Evolutionary conservation across 2,113 vertebrate genomes (phyloP).

Genomic region (Lagenorhynchus albirostris): DNA sequence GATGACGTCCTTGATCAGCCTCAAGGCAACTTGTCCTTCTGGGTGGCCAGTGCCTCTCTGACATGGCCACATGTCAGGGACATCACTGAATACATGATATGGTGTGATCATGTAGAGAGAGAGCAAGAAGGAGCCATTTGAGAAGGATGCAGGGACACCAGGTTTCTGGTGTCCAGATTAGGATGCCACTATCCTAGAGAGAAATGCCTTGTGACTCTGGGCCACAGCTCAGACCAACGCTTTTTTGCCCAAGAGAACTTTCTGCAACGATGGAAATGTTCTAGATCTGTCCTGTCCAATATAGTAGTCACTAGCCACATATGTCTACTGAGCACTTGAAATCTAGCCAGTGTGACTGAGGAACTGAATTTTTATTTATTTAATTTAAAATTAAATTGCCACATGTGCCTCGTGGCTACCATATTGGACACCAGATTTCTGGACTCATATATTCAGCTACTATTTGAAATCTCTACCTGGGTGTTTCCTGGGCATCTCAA

Average conservation of each 20-base stretch:
- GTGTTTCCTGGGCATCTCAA: not conserved
- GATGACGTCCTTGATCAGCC: not conserved
- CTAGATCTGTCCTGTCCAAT: not conserved
- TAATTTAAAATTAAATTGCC: not conserved
- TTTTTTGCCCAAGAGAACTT: not conserved
- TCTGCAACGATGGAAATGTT: not conserved
- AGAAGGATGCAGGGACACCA: not conserved
- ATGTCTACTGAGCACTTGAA: not conserved
- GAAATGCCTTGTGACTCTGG: not conserved
- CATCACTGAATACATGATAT: not conserved
- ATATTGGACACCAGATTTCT: not conserved
- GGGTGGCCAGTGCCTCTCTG: not conserved
- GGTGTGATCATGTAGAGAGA: not conserved
- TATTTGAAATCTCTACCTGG: not conserved
- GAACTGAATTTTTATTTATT: not conserved
- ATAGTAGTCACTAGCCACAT: not conserved
- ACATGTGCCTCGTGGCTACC: not conserved
- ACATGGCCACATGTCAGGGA: not conserved
- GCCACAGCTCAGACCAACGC: not conserved
- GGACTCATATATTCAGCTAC: not conserved
- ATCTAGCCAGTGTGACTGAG: not conserved
- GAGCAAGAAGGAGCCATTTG: not conserved
- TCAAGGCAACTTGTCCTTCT: not conserved
- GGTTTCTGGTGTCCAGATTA: not conserved
- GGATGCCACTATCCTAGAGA: not conserved